Evolutionary conservation across 2,888 invertebrate genomes (phyloP), one percentile per base, ranked within the genome.

Genomic region (Caenorhabditis afra): DNA sequence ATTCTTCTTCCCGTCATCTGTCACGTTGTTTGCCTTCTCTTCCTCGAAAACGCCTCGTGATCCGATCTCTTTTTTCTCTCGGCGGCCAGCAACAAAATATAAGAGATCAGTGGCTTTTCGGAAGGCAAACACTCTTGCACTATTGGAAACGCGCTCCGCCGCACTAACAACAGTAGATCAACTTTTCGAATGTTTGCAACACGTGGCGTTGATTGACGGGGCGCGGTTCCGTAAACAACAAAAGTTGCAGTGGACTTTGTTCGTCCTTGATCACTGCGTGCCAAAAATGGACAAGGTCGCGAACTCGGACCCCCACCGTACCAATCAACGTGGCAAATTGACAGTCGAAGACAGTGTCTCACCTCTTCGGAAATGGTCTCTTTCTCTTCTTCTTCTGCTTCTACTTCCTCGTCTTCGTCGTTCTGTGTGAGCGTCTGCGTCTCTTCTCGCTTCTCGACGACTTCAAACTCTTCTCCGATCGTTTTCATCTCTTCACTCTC

Each of bases 391-490:
- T 7, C n/a, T n/a, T 50, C 49, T 58, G 23, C 18, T 39, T 49
- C 18, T 37, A 41, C n/a, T 44, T 22, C n/a, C 39, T 57, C n/a
- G 18, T 29, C 18, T 41, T 50, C 47, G 14, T 35, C 37, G 44
- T 61, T n/a, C n/a, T n/a, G n/a, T n/a, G n/a, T n/a, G n/a, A n/a
- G 29, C 20, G 37, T 16, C 35, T 61, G 35, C 47, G 18, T 55
- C 44, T 37, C 45, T 50, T 16, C 44, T 41, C 3, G 3, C 29
- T 29, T 29, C 29, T 58, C 52, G 41, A 65, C 52, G 50, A 65
- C 65, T 58, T 55, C 67, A 67, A 59, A 67, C 67, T 67, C 62
- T 58, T 71, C 71, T 47, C 61, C 61, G 47, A 71, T 61, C 71
- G 62, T 62, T 62, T 64, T 29, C 35, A 12, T 41, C 55, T 41